Conservation (phyloP, 2,113 vertebrate genomes). For the Cacatua alba region DNA sequence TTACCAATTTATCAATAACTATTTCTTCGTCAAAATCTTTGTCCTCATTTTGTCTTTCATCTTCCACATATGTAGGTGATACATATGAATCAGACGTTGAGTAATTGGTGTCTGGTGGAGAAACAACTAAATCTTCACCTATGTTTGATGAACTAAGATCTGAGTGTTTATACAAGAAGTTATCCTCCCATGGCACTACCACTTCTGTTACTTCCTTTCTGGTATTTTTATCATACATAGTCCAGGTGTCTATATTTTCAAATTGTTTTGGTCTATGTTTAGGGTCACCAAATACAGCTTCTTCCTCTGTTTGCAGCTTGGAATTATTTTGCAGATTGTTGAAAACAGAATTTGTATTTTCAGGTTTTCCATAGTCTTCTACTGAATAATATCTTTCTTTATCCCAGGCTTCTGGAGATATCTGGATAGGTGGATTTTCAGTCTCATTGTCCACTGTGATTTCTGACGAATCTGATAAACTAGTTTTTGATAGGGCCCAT, state of each 20-base stretch:
- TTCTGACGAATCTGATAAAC: conserved; percentile 62
- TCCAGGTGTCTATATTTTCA: conserved; percentile 67
- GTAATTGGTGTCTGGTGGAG: conserved; percentile 80
- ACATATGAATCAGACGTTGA: conserved; percentile 81
- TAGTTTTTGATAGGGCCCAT: conserved; percentile 56
- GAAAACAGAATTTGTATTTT: conserved; percentile 27
- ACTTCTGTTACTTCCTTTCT: conserved; percentile 56
- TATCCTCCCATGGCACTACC: conserved; percentile 76
- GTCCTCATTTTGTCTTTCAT: conserved; percentile 67
- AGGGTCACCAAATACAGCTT: background rate
- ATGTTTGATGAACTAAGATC: conserved; percentile 68
- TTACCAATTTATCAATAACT: background rate
- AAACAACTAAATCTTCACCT: conserved; percentile 71
- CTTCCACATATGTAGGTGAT: conserved; percentile 74
- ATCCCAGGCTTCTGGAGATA: conserved; percentile 39
- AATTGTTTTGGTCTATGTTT: conserved; percentile 11
- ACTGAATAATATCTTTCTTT: background rate
- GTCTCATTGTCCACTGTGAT: background rate
- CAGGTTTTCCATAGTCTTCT: background rate
- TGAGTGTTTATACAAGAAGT: conserved; percentile 72
- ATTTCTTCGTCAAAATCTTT: conserved; percentile 31
- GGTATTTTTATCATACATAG: conserved; percentile 63
- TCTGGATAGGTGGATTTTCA: conserved; percentile 9
- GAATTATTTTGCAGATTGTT: conserved; percentile 49
- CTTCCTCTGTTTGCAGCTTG: background rate